Base-by-base conservation (phyloP, 2,797 vertebrate species). In the Euphonia xanthogaster region DNA sequence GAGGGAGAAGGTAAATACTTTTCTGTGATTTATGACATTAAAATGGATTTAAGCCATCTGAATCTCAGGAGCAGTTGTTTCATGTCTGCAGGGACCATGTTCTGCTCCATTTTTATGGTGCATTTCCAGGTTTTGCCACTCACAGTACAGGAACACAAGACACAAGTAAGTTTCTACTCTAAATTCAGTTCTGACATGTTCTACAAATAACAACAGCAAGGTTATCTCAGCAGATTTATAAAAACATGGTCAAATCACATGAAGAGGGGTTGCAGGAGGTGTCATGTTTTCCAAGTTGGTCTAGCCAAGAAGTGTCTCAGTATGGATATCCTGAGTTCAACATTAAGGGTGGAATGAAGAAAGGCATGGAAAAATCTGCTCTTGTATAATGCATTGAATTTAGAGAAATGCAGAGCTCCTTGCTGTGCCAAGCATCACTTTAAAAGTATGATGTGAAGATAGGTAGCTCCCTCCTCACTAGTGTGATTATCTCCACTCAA, bases 1-100 rank as follows among this genome's bases (percentile, higher is more conserved):
- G 96, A 92, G 97, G 96, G 35, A 98, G 96, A 96, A 98, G 96
- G 97, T 98, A 98, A 98, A 93, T 19, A 8, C 51, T 79, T 55
- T 24, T 53, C 45, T 78, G 31, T 37, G 11, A 30, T 24, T 33
- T 89, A 44, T 62, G 17, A 65, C 58, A 74, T 47, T 62, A 68
- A 72, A 65, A 74, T 31, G 50, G 47, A 88, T 76, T 62, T 95
- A 86, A 96, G 77, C 55, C 62, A 83, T 27, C 18, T 81, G 65
- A 90, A 86, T 81, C 65, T 58, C 66, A 92, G 61, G 12, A 78
- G 40, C 23, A 80, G 81, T 54, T 61, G 74, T 35, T 72, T 51
- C 16, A 24, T 31, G 23, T 25, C 24, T 71, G 19, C 71, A 93
- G 51, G 37, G 30, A 73, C 51, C 78, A 61, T 33, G 40, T 21